Evolutionary conservation across 1,140 invertebrate genomes (phyloP).

Genomic region (Drosophila bocqueti): DNA sequence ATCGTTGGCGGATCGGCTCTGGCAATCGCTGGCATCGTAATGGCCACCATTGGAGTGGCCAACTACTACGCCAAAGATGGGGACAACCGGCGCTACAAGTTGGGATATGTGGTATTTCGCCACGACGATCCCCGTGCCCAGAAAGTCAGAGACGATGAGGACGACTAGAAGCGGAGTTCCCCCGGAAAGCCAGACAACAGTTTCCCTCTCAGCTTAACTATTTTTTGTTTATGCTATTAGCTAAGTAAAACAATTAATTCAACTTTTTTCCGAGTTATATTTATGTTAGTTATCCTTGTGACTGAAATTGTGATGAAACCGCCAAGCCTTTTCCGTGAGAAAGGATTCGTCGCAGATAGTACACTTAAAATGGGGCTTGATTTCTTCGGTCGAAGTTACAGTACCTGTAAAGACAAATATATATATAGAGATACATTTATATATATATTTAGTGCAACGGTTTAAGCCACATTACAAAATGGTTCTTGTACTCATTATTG

Average conservation of each 20-base stretch:
- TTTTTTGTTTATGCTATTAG: constrained; percentile 53
- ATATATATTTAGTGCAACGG: not conserved
- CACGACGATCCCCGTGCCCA: constrained; percentile 88
- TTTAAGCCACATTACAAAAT: not conserved
- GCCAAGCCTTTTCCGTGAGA: constrained; percentile 31
- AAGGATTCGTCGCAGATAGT: constrained; percentile 21
- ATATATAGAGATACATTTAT: not conserved
- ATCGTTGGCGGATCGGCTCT: constrained; percentile 86
- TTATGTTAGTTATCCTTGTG: constrained; percentile 13
- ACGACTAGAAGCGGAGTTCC: constrained; percentile 41
- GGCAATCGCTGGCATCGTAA: constrained; percentile 86
- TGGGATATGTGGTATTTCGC: constrained; percentile 87
- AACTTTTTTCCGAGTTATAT: constrained; percentile 6
- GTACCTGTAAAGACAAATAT: not conserved
- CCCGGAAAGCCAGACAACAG: constrained; percentile 3
- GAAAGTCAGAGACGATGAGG: constrained; percentile 85
- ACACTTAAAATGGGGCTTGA: constrained; percentile 10
- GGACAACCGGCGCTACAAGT: constrained; percentile 88
- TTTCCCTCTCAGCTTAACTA: constrained; percentile 32
- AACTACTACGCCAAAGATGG: constrained; percentile 87
- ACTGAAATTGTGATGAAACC: constrained; percentile 34
- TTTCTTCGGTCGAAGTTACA: not conserved
- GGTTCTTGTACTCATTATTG: not conserved
- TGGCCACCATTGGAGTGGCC: constrained; percentile 86
- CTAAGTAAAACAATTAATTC: constrained; percentile 66